Evolutionary conservation across 2,113 vertebrate genomes (phyloP).

Genomic region (Cinclus cinclus): DNA sequence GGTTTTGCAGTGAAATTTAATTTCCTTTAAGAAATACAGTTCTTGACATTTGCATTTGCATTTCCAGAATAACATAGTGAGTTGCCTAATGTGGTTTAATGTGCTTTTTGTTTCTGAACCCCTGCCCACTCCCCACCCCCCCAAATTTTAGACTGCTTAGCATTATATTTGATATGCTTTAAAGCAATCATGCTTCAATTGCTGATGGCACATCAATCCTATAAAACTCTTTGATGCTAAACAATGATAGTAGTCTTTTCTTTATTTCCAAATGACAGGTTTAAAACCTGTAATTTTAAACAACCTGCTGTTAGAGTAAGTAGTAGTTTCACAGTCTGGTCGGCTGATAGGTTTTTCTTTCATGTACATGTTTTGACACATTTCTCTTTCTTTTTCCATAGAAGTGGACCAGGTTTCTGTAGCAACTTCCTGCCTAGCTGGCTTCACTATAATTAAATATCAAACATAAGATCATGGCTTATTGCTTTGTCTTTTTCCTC

Average conservation of each 20-base stretch:
- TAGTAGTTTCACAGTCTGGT: slow-evolving; percentile 26
- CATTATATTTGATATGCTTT: slow-evolving; percentile 6
- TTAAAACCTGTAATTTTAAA: slow-evolving; percentile 60
- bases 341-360: background rate
- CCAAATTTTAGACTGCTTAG: background rate
- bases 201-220: background rate
- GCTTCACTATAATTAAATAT: background rate
- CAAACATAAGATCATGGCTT: background rate
- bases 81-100: background rate
- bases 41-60: background rate
- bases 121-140: accelerated
- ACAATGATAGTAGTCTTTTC: background rate
- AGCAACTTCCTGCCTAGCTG: background rate
- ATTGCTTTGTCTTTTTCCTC: background rate
- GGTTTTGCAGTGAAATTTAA: background rate
- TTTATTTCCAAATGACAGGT: slow-evolving; percentile 42
- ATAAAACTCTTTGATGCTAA: slow-evolving; percentile 10
- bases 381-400: background rate
- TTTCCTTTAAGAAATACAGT: background rate
- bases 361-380: background rate
- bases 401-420: background rate
- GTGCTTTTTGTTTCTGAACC: background rate
- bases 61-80: background rate
- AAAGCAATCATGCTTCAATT: slow-evolving; percentile 11
- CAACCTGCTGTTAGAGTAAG: slow-evolving; percentile 51